These are phyloP conservation scores for Dendropsophus ebraccatus DNA, from an alignment of 2,113 vertebrate species.

Conservation along the genomic window DNA sequence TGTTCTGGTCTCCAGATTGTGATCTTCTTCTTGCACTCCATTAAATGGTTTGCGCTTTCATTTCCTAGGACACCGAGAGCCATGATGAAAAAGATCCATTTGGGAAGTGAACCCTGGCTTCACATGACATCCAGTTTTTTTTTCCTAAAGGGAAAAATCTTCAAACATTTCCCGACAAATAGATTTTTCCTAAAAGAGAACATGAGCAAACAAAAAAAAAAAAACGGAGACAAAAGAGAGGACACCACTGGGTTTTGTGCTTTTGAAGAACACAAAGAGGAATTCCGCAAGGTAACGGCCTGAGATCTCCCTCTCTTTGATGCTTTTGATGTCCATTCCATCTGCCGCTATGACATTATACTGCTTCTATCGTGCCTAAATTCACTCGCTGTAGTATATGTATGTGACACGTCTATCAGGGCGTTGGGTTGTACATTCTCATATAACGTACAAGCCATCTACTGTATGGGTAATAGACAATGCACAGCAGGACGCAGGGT, in stretches of 20 bases:
- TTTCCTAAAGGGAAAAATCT: not conserved
- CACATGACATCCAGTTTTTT: not conserved
- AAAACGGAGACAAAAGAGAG: not conserved
- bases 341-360: not conserved
- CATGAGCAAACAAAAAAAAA: slow-evolving; percentile 24
- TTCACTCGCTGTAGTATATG: not conserved
- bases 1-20: not conserved
- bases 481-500: not conserved
- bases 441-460: not conserved
- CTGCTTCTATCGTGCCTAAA: not conserved
- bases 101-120: not conserved
- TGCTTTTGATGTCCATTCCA: slow-evolving; percentile 1
- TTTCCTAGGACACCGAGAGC: not conserved
- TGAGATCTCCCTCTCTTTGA: slow-evolving; percentile 1
- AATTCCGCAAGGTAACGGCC: slow-evolving; percentile 8
- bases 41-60: not conserved
- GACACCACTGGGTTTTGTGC: not conserved
- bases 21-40: not conserved
- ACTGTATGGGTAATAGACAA: not conserved
- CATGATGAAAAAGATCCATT: slow-evolving; percentile 32
- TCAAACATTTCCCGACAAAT: slow-evolving; percentile 18
- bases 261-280: slow-evolving; percentile 24
- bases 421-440: not conserved
- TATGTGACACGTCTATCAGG: not conserved
- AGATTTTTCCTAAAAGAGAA: slow-evolving; percentile 5